Percentiles rank a stretch among this genome's conserved stretches.
These are phyloP conservation scores for Drosophila rhopaloa DNA, from an alignment of 1,140 invertebrate genomes.

Conservation along the genomic window DNA sequence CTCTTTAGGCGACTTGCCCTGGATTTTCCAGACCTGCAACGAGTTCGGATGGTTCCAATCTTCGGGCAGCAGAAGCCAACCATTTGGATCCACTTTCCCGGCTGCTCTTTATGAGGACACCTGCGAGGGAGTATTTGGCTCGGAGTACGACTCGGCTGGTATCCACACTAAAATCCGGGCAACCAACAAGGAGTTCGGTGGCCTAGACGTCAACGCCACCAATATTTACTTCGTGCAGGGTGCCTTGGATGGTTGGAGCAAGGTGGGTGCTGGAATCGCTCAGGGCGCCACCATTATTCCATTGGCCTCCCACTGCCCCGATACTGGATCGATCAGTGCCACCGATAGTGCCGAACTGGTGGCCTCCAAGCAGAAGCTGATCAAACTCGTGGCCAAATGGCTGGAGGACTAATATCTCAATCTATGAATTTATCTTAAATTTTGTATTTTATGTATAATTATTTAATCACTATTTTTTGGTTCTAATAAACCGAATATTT, in stretches of 20 bases:
- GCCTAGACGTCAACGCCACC: conserved; percentile 85
- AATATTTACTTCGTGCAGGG: conserved; percentile 89
- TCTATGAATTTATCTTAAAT: not conserved
- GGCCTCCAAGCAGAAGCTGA: conserved; percentile 62
- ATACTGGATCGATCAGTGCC: conserved; percentile 85
- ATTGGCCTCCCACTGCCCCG: conserved; percentile 88
- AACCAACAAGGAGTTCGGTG: conserved; percentile 88
- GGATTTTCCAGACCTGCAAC: conserved; percentile 90
- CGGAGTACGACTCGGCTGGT: conserved; percentile 33
- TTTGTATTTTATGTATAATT: not conserved
- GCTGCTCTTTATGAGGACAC: conserved; percentile 86
- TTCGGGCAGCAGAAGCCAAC: conserved; percentile 86
- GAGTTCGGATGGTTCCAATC: conserved; percentile 91
- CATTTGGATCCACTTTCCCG: conserved; percentile 87
- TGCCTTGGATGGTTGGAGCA: conserved; percentile 88
- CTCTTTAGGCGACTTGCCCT: conserved; percentile 73
- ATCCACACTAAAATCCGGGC: conserved; percentile 78
- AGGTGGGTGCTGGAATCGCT: conserved; percentile 85
- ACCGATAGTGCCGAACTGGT: conserved; percentile 85
- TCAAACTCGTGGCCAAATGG: conserved; percentile 66
- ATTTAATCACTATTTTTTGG: not conserved
- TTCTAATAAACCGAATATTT: conserved; percentile 20
- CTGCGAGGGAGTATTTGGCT: conserved; percentile 89
- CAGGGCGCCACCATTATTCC: conserved; percentile 71
- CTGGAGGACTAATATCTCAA: conserved; percentile 15